Base-by-base conservation (phyloP, 2,888 invertebrate genomes). In the Temnothorax ravouxi region DNA sequence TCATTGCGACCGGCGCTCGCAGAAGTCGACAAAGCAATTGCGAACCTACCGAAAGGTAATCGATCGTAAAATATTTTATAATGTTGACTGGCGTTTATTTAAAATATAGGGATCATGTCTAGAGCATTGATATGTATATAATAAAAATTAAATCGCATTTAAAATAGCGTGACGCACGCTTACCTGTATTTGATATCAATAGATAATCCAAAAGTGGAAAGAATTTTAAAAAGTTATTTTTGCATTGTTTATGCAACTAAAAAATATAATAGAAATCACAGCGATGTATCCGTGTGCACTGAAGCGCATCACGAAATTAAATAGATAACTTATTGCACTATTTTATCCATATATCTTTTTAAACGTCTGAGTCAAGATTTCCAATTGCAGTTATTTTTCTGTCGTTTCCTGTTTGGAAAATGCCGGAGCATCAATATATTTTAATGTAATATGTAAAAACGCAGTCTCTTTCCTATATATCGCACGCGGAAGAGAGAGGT, bases 1-100 rank as follows among this genome's bases (percentile, higher is more conserved):
- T 84, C 75, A n/a, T 15, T 74, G 47, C 18, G 3, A 34, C 11
- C 38, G 5, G 25, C 47, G n/a, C 18, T 62, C 11, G 47, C 1
- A 3, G 4, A 38, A 8, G 21, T 15, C 13, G 0, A 18, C 0
- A 18, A 18, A 72, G 15, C 34, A 8, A 8, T 71, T 3, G 4
- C 38, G 4, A 71, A 59, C 21, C 9, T 72, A 15, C 47, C 79
- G 18, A 80, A 0, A 80, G 79, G 79, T 80, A 80, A 71, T 71
- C 3, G 0, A n/a, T 59, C 3, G 13, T n/a, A n/a, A 11, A 15
- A 59, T 59, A 79, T 44, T 56, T 34, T 3, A 41, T 9, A 13
- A 29, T 54, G 6, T 38, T n/a, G 4, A 66, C 8, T 52, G 6
- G 15, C n/a, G 5, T 61, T 47, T 61, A 9, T 56, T 50, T 41